Evolutionary conservation across 2,797 vertebrate genomes (phyloP).

Genomic region (Spheniscus humboldti): DNA sequence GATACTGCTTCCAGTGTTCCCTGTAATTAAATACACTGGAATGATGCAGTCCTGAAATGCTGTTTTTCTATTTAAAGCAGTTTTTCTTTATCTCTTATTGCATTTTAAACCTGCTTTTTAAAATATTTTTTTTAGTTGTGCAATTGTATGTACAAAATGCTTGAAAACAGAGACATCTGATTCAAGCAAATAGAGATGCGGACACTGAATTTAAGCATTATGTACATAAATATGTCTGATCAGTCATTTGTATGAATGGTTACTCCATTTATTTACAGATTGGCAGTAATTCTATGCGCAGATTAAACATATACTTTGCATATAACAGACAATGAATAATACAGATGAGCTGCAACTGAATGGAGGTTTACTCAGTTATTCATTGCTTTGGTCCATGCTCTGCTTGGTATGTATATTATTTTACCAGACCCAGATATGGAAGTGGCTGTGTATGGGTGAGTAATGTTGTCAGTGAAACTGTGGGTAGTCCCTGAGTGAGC

Average conservation of each 20-base stretch:
- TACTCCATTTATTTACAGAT: not conserved
- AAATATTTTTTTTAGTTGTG: not conserved
- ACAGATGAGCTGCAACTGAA: not conserved
- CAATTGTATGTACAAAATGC: not conserved
- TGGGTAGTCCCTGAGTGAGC: not conserved
- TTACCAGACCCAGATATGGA: not conserved
- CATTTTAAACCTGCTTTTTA: not conserved
- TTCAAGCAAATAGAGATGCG: not conserved
- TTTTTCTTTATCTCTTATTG: not conserved
- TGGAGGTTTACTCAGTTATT: not conserved
- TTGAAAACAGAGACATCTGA: not conserved
- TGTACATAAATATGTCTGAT: not conserved
- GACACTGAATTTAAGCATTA: not conserved
- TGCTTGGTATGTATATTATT: not conserved
- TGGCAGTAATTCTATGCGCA: not conserved
- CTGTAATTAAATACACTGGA: slow-evolving; percentile 14
- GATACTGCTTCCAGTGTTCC: not conserved
- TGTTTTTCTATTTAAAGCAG: not conserved
- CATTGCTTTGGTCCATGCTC: not conserved
- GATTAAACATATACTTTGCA: not conserved
- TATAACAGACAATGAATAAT: not conserved
- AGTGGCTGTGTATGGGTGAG: not conserved
- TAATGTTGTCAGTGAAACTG: not conserved
- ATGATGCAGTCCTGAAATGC: not conserved
- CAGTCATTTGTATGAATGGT: not conserved